Evolutionary conservation across 1,140 invertebrate species (phyloP).

Genomic region (Procambarus virginalis): DNA sequence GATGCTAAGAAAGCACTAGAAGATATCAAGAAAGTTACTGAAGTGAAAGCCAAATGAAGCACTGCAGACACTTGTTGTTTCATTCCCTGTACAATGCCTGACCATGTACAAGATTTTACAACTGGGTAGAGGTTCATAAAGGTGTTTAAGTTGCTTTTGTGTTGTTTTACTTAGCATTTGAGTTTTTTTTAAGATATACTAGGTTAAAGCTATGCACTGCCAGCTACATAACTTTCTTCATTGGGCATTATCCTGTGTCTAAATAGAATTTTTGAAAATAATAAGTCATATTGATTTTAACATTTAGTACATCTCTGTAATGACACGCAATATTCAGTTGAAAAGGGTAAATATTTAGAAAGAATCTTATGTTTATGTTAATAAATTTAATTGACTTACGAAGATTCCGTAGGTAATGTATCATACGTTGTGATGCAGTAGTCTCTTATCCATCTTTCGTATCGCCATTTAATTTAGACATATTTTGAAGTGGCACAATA

Average conservation of each 20-base stretch:
- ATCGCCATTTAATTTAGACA: too few species aligned
- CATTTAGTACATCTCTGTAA: too few species aligned
- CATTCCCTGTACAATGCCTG: constrained; percentile 16
- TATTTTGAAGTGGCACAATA: too few species aligned
- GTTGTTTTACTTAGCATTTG: neutral
- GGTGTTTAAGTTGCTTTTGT: neutral
- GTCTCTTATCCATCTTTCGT: too few species aligned
- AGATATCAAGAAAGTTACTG: constrained; percentile 72
- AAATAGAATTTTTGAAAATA: too few species aligned
- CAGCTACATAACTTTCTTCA: neutral
- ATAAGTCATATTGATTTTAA: too few species aligned
- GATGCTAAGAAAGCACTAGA: constrained; percentile 79
- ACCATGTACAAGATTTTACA: constrained; percentile 52
- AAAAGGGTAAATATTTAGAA: too few species aligned
- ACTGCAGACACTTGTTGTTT: neutral
- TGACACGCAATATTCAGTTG: too few species aligned
- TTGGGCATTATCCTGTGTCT: neutral
- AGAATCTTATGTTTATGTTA: too few species aligned
- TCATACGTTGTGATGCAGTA: too few species aligned
- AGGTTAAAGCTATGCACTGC: constrained; percentile 2
- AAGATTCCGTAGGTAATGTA: too few species aligned
- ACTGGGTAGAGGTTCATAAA: neutral
- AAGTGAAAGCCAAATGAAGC: constrained; percentile 3
- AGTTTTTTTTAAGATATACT: neutral
- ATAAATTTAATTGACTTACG: too few species aligned